These are phyloP conservation scores for Hybos culiciformis DNA, from an alignment of 2,888 invertebrate genomes.

Conservation along the genomic window DNA sequence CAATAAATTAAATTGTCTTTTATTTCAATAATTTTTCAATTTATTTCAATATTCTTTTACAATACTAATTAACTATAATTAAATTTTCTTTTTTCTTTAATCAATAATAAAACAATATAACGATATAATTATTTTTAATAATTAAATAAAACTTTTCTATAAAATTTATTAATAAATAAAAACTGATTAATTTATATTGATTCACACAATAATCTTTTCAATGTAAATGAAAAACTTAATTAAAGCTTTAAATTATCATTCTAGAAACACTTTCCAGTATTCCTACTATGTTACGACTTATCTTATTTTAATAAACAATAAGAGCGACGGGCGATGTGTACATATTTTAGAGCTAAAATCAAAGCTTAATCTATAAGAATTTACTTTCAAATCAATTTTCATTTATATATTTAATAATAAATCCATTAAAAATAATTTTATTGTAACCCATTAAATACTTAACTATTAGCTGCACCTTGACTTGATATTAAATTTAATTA, in stretches of 20 bases:
- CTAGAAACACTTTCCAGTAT: constrained; percentile 62
- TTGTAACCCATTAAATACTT: constrained; percentile 54
- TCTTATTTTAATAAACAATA: constrained; percentile 49
- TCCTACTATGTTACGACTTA: constrained; percentile 73
- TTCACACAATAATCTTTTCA: constrained; percentile 37
- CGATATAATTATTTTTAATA: constrained; percentile 36
- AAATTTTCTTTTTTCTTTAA: constrained; percentile 39
- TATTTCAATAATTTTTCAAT: constrained; percentile 35
- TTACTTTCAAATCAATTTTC: constrained; percentile 56
- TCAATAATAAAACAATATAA: constrained; percentile 37
- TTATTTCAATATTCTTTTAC: constrained; percentile 42
- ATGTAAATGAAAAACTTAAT: constrained; percentile 47
- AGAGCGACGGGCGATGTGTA: constrained; percentile 71
- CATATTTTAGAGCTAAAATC: constrained; percentile 53
- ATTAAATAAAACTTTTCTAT: too few relatives aligned
- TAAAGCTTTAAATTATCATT: constrained; percentile 46
- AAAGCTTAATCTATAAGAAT: constrained; percentile 39
- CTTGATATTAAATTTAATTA: constrained; percentile 43
- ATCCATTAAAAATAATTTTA: constrained; percentile 38
- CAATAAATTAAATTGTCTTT: constrained; percentile 46
- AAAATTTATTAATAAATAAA: constrained; percentile 23
- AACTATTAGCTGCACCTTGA: constrained; percentile 57
- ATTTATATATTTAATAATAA: constrained; percentile 38
- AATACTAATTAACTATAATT: constrained; percentile 45
- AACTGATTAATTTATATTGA: constrained; percentile 18